Conservation (phyloP, 1,140 invertebrate genomes). For the Pissodes strobi region DNA sequence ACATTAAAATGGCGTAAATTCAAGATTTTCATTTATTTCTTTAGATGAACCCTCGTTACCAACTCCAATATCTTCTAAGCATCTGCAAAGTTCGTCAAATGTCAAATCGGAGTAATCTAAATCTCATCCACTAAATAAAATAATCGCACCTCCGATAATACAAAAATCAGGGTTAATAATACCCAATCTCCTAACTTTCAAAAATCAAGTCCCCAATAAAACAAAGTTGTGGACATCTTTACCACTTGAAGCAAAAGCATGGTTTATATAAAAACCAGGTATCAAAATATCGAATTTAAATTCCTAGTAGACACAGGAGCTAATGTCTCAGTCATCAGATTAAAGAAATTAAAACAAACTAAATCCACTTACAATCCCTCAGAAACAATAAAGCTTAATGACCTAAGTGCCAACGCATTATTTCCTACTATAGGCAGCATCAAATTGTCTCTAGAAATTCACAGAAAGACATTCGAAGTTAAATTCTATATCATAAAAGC, state of each 20-base stretch:
- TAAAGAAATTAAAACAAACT: conserved; percentile 16
- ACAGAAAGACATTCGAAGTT: conserved; percentile 6
- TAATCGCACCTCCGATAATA: background rate
- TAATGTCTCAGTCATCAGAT: conserved; percentile 27
- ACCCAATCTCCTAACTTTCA: too few species aligned
- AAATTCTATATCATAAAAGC: conserved; percentile 32
- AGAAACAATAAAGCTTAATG: conserved; percentile 16
- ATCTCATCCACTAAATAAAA: background rate
- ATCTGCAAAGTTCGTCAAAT: background rate
- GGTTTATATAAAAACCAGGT: conserved; percentile 6
- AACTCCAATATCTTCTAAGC: too few species aligned
- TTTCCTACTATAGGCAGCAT: conserved; percentile 10
- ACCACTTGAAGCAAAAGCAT: conserved; percentile 10
- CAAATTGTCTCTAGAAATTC: background rate
- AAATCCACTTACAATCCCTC: conserved; percentile 8
- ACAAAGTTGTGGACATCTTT: conserved; percentile 1
- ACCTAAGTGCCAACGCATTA: background rate
- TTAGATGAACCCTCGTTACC: too few species aligned
- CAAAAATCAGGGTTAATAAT: background rate
- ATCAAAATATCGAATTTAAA: conserved; percentile 21
- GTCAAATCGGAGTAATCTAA: background rate
- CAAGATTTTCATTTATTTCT: too few species aligned
- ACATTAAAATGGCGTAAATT: conserved; percentile 13
- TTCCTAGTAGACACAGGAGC: conserved; percentile 35
- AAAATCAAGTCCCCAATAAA: conserved; percentile 1